phyloP scores from a whole-genome alignment of 2,113 vertebrate genomes.

The Rhagologus leucostigma region DNA sequence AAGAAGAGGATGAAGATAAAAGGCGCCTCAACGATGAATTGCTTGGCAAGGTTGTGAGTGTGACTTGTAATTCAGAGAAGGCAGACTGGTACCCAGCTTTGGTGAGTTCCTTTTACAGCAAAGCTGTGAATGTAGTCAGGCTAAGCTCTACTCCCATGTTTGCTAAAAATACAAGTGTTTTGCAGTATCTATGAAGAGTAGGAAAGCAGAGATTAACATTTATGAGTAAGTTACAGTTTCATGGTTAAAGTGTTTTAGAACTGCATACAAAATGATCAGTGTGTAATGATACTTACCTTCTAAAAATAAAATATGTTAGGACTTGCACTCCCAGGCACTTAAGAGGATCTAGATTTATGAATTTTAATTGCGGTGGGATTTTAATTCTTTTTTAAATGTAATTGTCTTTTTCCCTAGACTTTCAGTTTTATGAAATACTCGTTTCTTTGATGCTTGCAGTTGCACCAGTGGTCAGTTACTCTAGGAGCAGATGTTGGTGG shows the following conservation, averaged over 20 bases:
- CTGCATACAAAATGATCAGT: background rate
- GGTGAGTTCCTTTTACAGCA: constrained; percentile 72
- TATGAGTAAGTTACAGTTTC: background rate
- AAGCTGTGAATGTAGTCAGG: background rate
- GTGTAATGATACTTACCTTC: background rate
- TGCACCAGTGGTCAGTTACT: background rate
- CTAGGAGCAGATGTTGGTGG: background rate
- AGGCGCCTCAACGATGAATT: constrained; percentile 86
- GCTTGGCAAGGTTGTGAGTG: constrained; percentile 87
- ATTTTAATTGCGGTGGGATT: background rate
- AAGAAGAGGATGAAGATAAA: constrained; percentile 91
- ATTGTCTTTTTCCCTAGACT: background rate
- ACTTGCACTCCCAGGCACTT: background rate
- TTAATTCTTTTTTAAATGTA: background rate
- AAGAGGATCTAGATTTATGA: background rate
- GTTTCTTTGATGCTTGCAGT: background rate
- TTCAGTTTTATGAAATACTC: background rate
- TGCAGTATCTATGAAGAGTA: background rate
- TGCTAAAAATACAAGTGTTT: background rate
- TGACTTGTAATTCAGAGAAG: constrained; percentile 69
- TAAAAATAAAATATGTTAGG: background rate
- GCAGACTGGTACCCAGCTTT: constrained; percentile 84
- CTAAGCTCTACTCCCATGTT: background rate
- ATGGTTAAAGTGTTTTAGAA: background rate
- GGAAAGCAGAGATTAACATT: background rate